Conservation (phyloP, 1,140 invertebrate species). For the Pogonomyrmex californicus region DNA sequence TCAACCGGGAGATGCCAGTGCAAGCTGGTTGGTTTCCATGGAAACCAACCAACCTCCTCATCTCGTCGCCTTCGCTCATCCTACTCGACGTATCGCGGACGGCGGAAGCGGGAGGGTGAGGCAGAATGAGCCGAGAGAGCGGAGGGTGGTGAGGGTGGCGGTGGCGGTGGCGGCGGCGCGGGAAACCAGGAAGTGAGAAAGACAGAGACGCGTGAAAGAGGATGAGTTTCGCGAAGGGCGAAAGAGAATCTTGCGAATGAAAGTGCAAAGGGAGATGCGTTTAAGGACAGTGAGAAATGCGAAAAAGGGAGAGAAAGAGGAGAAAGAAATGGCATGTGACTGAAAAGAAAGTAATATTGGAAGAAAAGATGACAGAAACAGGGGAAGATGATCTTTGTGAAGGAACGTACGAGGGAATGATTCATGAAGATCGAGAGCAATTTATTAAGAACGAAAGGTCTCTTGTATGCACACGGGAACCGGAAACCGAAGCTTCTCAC, state of each 20-base stretch:
- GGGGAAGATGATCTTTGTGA: conserved; percentile 17
- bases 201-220: conserved; percentile 24
- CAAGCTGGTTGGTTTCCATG: conserved; percentile 77
- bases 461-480: neutral
- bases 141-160: neutral
- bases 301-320: conserved; percentile 1
- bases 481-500: conserved; percentile 29
- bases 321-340: conserved; percentile 11
- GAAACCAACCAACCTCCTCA: conserved; percentile 74
- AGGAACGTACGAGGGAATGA: neutral
- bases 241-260: conserved; percentile 28
- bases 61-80: conserved; percentile 65
- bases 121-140: neutral
- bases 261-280: neutral
- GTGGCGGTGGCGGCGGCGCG: neutral
- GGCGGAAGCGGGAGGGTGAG: conserved; percentile 51
- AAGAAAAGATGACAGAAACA: neutral
- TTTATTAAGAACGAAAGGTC: conserved; percentile 42
- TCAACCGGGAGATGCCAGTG: conserved; percentile 66
- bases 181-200: conserved; percentile 25
- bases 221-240: conserved; percentile 37
- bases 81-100: conserved; percentile 62
- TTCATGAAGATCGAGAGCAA: conserved; percentile 40
- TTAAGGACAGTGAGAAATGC: neutral
- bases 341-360: neutral